Conservation (phyloP, 1,140 invertebrate genomes). For the Drosophila triauraria region DNA sequence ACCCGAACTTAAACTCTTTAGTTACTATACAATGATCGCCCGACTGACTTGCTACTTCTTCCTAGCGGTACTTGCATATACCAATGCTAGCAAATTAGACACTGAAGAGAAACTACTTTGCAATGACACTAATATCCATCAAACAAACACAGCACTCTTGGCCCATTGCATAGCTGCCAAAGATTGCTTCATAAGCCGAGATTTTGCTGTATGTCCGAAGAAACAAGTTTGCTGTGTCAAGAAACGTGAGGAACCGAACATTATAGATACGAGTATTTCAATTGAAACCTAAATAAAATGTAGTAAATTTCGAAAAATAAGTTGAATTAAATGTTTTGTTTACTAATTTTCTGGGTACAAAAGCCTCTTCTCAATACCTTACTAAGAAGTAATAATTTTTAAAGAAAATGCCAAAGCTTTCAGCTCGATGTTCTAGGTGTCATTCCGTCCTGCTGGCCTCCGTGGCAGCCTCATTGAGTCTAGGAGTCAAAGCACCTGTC, state of each 20-base stretch:
- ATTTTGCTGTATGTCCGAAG: neutral
- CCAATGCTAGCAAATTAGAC: no score
- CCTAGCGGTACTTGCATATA: neutral
- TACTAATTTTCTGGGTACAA: neutral
- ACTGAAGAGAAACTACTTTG: neutral
- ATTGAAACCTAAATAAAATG: neutral
- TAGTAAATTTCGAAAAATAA: neutral
- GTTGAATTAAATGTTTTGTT: no score
- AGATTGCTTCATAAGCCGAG: neutral
- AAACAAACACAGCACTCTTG: neutral
- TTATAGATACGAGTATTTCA: neutral
- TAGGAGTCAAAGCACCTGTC: conserved; percentile 33
- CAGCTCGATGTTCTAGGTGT: neutral
- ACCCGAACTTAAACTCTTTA: neutral
- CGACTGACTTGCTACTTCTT: neutral
- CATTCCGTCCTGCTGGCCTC: neutral
- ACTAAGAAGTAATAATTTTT: neutral
- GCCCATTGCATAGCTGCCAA: neutral
- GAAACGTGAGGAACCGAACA: neutral
- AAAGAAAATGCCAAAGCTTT: neutral
- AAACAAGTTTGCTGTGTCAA: neutral
- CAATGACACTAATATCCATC: neutral
- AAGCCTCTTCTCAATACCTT: neutral
- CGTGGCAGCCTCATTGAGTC: conserved; percentile 32
- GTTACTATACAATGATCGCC: neutral